Base-by-base conservation (phyloP, 2,113 vertebrate species). In the Macaca mulatta region DNA sequence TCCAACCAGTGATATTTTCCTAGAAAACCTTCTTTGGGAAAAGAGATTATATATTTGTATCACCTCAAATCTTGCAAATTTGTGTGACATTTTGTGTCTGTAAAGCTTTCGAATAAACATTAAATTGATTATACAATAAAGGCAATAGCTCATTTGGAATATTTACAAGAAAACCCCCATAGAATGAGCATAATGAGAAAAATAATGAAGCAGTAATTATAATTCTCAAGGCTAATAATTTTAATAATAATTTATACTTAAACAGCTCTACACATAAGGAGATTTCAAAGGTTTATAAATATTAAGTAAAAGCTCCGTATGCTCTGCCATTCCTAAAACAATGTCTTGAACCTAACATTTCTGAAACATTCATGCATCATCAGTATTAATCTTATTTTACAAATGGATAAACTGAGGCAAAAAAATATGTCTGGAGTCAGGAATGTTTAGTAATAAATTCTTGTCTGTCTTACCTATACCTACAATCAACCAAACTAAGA, bases 171-270 rank as follows among this genome's bases (percentile, higher is more conserved):
- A 97, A 96, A 90, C 93, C 92, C 95, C 95, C 67, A 97, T 82
- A 97, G 96, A 98, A 98, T 93, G 92, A 97, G 80, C 77, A 89
- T 97, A 97, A 97, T 97, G 90, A 96, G 90, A 93, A 97, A 98
- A 97, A 98, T 97, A 97, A 96, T 97, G 92, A 97, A 96, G 90
- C 96, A 88, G 81, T 97, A 97, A 95, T 97, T 97, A 95, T 97
- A 98, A 98, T 92, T 98, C 97, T 98, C 96, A 97, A 97, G 84
- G 77, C 87, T 97, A 96, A 98, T 97, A 96, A 96, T 96, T 97
- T 97, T 97, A 98, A 97, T 97, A 98, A 96, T 96, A 96, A 97
- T 92, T 97, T 97, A 96, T 97, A 97, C 90, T 95, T 97, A 97
- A 97, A 94, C 61, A 96, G 92, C 87, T 93, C 93, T 96, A 95